Conservation (phyloP, 2,797 vertebrate genomes). For the Melopsittacus undulatus region DNA sequence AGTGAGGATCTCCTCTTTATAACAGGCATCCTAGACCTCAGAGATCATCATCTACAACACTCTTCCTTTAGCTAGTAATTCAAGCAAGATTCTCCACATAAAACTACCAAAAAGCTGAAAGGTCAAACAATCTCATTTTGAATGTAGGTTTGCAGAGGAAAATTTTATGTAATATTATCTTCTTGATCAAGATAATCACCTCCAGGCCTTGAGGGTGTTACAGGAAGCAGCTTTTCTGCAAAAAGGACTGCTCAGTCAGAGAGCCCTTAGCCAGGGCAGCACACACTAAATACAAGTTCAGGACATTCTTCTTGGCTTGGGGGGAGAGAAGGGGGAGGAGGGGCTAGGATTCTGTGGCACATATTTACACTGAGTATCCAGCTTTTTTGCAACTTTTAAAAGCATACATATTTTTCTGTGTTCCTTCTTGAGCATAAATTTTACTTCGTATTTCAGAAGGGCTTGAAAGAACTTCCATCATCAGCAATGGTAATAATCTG, state of each 20-base stretch:
- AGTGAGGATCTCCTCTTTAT: background rate
- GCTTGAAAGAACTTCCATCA: background rate
- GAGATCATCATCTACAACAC: background rate
- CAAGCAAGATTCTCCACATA: background rate
- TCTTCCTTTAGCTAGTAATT: background rate
- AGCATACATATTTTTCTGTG: background rate
- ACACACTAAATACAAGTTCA: background rate
- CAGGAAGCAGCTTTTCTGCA: background rate
- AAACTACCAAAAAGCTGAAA: background rate
- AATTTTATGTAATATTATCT: background rate
- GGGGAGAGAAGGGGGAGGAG: accelerated
- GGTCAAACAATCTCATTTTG: background rate
- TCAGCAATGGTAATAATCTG: background rate
- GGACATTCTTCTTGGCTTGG: background rate
- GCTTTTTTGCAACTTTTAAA: background rate
- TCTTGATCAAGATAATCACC: background rate
- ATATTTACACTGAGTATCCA: background rate
- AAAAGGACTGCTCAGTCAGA: background rate
- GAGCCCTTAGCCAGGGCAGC: accelerated
- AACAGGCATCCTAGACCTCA: background rate
- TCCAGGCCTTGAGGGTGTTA: background rate
- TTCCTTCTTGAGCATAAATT: background rate
- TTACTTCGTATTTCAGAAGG: background rate
- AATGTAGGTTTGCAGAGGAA: background rate
- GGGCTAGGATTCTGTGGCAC: background rate